phyloP scores from a whole-genome alignment of 1,140 invertebrate species.

The Anastrepha obliqua region DNA sequence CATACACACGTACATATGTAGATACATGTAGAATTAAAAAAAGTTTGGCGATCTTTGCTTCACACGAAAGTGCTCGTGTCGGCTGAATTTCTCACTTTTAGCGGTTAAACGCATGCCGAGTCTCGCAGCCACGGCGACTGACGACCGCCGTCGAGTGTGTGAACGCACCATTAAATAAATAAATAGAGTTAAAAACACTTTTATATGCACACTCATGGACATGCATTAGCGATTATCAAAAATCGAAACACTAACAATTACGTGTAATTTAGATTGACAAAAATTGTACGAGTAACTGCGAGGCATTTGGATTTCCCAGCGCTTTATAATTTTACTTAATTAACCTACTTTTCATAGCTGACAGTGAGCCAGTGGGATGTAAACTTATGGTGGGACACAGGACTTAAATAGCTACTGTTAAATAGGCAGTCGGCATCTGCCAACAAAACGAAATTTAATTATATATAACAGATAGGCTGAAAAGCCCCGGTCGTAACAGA shows the following conservation, averaged over 20 bases:
- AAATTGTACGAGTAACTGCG: neutral
- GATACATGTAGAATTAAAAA: neutral
- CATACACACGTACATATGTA: neutral
- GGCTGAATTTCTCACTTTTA: neutral
- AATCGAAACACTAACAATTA: neutral
- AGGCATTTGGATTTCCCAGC: neutral
- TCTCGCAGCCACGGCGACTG: neutral
- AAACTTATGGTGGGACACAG: too few relatives aligned
- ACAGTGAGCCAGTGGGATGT: neutral
- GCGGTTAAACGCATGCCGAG: slow-evolving; percentile 5
- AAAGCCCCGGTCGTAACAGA: too few relatives aligned
- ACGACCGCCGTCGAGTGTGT: neutral
- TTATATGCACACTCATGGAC: neutral
- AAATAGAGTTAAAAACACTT: neutral
- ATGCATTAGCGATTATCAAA: neutral
- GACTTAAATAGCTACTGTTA: too few relatives aligned
- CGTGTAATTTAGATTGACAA: neutral
- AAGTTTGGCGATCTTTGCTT: too few relatives aligned
- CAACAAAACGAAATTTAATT: too few relatives aligned
- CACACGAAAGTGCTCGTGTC: neutral
- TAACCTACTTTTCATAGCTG: neutral
- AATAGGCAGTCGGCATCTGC: too few relatives aligned
- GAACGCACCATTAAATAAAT: slow-evolving; percentile 39
- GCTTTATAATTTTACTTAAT: neutral
- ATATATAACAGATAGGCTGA: too few relatives aligned